These are phyloP conservation scores for Perdita meconis DNA, from an alignment of 2,888 invertebrate genomes.

Conservation along the genomic window DNA sequence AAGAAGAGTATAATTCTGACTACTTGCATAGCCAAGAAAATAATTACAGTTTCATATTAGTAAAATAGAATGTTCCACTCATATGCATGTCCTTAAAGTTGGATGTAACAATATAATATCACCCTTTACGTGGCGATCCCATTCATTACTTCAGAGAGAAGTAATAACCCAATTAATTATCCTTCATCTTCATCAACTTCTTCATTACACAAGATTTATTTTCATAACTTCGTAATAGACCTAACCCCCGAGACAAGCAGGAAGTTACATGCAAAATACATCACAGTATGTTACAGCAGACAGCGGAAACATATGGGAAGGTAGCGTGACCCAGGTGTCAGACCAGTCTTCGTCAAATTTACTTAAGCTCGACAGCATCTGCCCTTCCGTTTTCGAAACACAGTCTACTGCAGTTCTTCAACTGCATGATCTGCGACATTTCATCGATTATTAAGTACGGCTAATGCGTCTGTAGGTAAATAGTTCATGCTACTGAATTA, in stretches of 20 bases:
- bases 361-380: constrained; percentile 16
- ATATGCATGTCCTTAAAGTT: no score
- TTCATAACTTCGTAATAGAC: constrained; percentile 13
- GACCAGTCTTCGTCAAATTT: constrained; percentile 23
- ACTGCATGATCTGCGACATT: background rate
- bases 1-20: no score
- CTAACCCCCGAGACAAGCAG: background rate
- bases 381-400: constrained; percentile 6
- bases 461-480: background rate
- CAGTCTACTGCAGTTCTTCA: background rate
- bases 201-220: constrained; percentile 2
- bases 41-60: no score
- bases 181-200: constrained; percentile 2
- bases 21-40: no score
- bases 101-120: no score
- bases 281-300: constrained; percentile 6
- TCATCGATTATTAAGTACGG: constrained; percentile 22
- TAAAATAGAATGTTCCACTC: no score
- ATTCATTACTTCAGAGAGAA: background rate
- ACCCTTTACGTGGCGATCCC: no score
- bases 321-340: constrained; percentile 34
- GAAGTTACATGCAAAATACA: constrained; percentile 15
- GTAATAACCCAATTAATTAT: no score
- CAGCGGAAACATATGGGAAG: constrained; percentile 23
- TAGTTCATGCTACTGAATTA: background rate